Base-by-base conservation (phyloP, 2,888 invertebrate genomes). In the Eupithecia subfuscata region DNA sequence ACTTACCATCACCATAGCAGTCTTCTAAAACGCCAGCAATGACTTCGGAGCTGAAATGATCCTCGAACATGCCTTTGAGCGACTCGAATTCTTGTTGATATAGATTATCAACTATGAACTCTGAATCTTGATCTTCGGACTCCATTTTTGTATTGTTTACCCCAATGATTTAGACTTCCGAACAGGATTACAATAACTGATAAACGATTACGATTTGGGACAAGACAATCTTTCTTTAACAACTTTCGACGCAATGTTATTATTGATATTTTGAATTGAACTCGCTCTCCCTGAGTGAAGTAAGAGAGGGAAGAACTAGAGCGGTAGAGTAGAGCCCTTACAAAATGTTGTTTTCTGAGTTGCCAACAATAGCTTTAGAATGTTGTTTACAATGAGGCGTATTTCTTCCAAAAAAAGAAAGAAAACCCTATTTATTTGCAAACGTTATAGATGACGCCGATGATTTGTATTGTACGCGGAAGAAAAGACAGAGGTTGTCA, bases 1-100 rank as follows among this genome's bases (percentile, higher is more conserved):
- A 93, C 94, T 92, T 87, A 94, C 94, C 81, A 82, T 94, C 91
- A 18, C 93, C 94, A 8, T 80, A 85, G 75, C 87, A 94, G 79
- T 87, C 91, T 77, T 92, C 92, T 14, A 92, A 88, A 22, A 95
- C 83, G 22, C 91, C 83, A 71, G 79, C 78, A 67, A 94, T 90
- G n/a, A 89, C 90, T 73, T 91, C 92, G 79, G 80, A 84, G 77
- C 82, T 88, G 74, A 94, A 77, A 37, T 89, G 84, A 77, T 87
- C 82, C 6, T 90, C 90, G 72, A 94, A 95, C 87, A 93, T 90
- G 75, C 83, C 86, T 67, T 84, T 76, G 71, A 94, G 80, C 75
- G 85, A 86, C 30, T 91, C 88, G 73, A 91, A 84, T 83, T 90
- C 84, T 71, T 85, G 83, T 68, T 18, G 56, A 56, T 68, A 78